A percentile compares a stretch with the other conserved stretches of the same genome.
These are phyloP conservation scores for Zaprionus capensis DNA, from an alignment of 1,140 invertebrate genomes.

Conservation along the genomic window DNA sequence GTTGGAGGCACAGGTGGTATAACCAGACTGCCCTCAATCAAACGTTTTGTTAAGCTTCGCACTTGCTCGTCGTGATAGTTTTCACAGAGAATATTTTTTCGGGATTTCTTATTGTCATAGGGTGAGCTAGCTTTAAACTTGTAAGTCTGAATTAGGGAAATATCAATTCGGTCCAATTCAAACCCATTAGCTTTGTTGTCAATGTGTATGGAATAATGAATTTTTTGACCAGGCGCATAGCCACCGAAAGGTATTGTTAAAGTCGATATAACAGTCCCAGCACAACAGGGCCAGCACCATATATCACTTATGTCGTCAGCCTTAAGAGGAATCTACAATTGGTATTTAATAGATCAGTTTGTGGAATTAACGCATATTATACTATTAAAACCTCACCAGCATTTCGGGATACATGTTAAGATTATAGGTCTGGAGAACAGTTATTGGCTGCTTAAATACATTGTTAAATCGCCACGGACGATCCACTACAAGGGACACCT, in stretches of 20 bases:
- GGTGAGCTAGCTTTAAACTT: conserved; percentile 58
- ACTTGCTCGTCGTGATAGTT: conserved; percentile 48
- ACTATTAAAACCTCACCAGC: conserved; percentile 43
- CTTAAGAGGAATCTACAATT: conserved; percentile 54
- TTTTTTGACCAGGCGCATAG: conserved; percentile 71
- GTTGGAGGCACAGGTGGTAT: conserved; percentile 70
- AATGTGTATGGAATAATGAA: conserved; percentile 57
- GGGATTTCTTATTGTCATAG: conserved; percentile 30
- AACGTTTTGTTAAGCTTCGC: conserved; percentile 57
- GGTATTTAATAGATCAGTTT: not conserved
- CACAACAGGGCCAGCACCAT: conserved; percentile 76
- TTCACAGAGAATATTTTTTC: conserved; percentile 33
- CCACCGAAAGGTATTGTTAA: conserved; percentile 73
- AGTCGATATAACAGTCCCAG: conserved; percentile 60
- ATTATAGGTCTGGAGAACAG: conserved; percentile 89
- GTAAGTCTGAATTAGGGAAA: conserved; percentile 48
- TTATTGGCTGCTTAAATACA: conserved; percentile 88
- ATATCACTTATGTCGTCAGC: conserved; percentile 63
- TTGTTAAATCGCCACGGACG: conserved; percentile 90
- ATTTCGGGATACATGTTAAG: conserved; percentile 87
- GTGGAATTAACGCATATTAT: no score
- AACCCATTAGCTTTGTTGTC: conserved; percentile 68
- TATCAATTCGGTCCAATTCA: conserved; percentile 52
- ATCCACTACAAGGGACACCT: conserved; percentile 87
- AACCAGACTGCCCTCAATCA: conserved; percentile 51